Evolutionary conservation across 2,888 invertebrate genomes (phyloP), one percentile per base, ranked within the genome.

Genomic region (Eumacrocentrus americanus): DNA sequence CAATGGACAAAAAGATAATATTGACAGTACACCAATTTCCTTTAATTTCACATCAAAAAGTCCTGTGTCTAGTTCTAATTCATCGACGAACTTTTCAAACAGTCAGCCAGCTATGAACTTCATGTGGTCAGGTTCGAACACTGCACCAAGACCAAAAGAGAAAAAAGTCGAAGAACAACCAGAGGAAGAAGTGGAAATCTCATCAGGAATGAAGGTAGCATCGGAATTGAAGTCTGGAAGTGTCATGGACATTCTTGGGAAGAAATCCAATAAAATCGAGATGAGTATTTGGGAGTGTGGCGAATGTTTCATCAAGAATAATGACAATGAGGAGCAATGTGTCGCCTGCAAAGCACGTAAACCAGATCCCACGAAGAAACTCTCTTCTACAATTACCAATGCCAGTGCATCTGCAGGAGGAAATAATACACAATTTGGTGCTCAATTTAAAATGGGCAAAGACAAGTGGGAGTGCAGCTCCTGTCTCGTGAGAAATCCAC

Each of bases 401-500:
- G n/a, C 14, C 3, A 47, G 11, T 5, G 48, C 68, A 46, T 20
- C 56, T 7, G 18, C 62, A 23, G 38, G 55, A 9, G 37, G 9
- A 6, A 60, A 57, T 3, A 68, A 70, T 1, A 65, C 67, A 42
- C 40, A 57, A 34, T 74, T 75, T 53, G 74, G 72, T 9, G 54
- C 66, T 0, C 68, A 73, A 44, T 76, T 75, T 38, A 75, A 70
- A 54, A 62, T 70, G 42, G 63, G 63, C 18, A 63, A 44, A 23
- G 67, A 62, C 56, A 77, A 80, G 18, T 88, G 89, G 88, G 84
- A 84, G 66, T 89, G 89, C 70, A 67, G 77, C 3, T 80, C 81
- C 5, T 88, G 88, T 72, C 79, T 85, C 76, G 78, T 86, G 3
- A 79, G 78, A 53, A 88, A 88, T 70, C 79, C 83, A 56, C 73